Percentiles rank a stretch among this genome's conserved stretches.
phyloP scores from a whole-genome alignment of 2,113 vertebrate species.

The Tichodroma muraria region DNA sequence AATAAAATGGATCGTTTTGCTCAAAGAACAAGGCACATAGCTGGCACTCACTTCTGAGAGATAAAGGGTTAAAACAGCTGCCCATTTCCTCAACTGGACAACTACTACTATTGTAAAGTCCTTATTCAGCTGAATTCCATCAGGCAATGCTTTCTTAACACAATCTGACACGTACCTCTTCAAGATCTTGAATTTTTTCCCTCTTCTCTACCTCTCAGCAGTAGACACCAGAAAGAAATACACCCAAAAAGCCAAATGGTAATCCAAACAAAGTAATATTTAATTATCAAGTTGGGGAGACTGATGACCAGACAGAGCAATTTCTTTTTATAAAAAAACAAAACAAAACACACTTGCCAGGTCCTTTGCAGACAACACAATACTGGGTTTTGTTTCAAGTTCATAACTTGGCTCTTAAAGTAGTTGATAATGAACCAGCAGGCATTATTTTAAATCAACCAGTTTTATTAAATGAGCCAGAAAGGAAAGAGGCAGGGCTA shows the following conservation, averaged over 20 bases:
- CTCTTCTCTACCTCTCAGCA: neutral
- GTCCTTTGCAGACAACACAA: conserved; percentile 55
- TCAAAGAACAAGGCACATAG: neutral
- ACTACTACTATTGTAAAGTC: conserved; percentile 31
- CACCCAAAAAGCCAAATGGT: conserved; percentile 5
- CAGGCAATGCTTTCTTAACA: conserved; percentile 50
- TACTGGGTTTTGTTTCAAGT: conserved; percentile 74
- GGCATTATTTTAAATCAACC: conserved; percentile 83
- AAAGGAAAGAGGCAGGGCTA: conserved; percentile 87
- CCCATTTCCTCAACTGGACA: neutral
- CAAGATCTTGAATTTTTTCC: neutral
- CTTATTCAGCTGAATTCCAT: conserved; percentile 66
- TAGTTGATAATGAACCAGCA: conserved; percentile 83
- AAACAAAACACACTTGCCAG: conserved; percentile 2
- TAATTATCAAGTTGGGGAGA: conserved; percentile 20
- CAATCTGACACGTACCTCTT: conserved; percentile 43
- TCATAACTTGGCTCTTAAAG: conserved; percentile 71
- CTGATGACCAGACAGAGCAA: neutral
- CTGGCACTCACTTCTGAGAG: neutral
- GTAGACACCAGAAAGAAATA: conserved; percentile 36
- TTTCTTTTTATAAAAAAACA: neutral
- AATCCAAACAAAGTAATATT: conserved; percentile 49
- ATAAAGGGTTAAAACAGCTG: conserved; percentile 24
- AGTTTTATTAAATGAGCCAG: conserved; percentile 80
- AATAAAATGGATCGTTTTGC: neutral